phyloP scores from a whole-genome alignment of 2,888 invertebrate genomes.

The Gari tellinella region DNA sequence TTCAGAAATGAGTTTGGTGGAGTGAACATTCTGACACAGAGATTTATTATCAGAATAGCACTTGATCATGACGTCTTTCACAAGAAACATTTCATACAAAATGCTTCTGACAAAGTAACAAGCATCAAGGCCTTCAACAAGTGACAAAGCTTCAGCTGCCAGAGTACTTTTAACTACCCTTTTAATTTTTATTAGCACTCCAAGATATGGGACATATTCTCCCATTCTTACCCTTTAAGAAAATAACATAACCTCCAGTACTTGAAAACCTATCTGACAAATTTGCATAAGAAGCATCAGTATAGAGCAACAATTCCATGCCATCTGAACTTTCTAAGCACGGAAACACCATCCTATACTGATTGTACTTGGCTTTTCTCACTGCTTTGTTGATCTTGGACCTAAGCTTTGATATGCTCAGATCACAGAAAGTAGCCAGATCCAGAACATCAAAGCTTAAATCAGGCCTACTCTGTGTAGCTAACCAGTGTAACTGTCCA shows the following conservation, averaged over 20 bases:
- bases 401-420: constrained; percentile 12
- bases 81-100: constrained; percentile 37
- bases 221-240: constrained; percentile 34
- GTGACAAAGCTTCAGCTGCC: constrained; percentile 51
- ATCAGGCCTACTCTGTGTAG: constrained; percentile 45
- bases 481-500: constrained; percentile 40
- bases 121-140: constrained; percentile 44
- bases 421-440: constrained; percentile 16
- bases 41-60: constrained; percentile 54
- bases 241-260: constrained; percentile 35
- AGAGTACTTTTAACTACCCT: constrained; percentile 54
- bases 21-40: constrained; percentile 49
- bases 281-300: constrained; percentile 59
- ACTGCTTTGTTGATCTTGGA: constrained; percentile 25
- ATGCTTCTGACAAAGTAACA: constrained; percentile 41
- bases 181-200: constrained; percentile 38
- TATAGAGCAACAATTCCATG: constrained; percentile 31
- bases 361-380: constrained; percentile 31
- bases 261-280: constrained; percentile 45
- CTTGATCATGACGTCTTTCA: constrained; percentile 31
- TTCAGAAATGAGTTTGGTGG: constrained; percentile 47
- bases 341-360: constrained; percentile 29
- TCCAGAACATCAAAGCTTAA: constrained; percentile 41
- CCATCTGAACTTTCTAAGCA: constrained; percentile 18
- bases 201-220: constrained; percentile 31